Conservation (phyloP, 2,888 invertebrate genomes). For the Pyrrhosoma nymphula region DNA sequence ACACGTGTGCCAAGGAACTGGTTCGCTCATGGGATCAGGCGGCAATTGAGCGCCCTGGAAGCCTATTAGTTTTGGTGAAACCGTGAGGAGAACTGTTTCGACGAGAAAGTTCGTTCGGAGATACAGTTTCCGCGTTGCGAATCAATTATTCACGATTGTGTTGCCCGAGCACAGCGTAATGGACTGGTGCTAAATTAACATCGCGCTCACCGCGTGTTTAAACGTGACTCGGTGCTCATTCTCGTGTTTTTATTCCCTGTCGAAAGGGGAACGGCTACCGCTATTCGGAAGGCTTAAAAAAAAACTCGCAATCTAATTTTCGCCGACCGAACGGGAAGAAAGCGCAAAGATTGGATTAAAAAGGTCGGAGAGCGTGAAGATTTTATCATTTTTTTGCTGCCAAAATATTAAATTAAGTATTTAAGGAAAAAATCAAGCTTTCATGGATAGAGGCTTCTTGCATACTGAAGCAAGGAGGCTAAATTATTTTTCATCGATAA, state of each 20-base stretch:
- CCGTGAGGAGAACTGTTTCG: not conserved
- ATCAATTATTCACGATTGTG: not conserved
- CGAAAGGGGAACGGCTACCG: not conserved
- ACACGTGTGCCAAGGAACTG: not conserved
- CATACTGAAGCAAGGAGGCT: too few species aligned
- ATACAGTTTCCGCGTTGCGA: not conserved
- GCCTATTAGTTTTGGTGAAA: slow-evolving; percentile 29
- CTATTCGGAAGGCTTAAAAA: not conserved
- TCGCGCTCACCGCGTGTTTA: not conserved
- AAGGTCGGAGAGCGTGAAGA: not conserved
- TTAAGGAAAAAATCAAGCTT: too few species aligned
- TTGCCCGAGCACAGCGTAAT: not conserved
- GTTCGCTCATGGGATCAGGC: not conserved
- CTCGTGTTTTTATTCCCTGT: not conserved
- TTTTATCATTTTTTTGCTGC: not conserved
- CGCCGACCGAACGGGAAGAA: not conserved
- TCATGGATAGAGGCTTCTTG: too few species aligned
- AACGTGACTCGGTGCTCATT: not conserved
- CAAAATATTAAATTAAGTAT: not conserved
- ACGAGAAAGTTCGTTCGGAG: not conserved
- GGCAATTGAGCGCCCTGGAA: not conserved
- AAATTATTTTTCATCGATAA: too few species aligned
- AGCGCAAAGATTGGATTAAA: not conserved
- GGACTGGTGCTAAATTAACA: not conserved
- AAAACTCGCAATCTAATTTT: not conserved